Conservation (phyloP, 2,888 invertebrate species). For the Notocelia uddmanniana region DNA sequence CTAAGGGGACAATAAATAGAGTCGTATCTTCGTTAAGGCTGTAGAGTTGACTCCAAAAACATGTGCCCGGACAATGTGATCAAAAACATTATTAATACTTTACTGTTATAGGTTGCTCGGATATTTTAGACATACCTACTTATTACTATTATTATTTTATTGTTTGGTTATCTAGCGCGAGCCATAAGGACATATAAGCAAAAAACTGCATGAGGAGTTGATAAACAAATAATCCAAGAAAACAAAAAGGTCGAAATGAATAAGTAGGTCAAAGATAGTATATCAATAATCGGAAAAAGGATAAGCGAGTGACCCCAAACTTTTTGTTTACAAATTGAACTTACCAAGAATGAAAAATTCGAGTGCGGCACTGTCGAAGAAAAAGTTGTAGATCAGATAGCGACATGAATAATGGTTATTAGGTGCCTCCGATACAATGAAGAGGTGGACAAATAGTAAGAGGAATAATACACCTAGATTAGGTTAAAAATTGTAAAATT, state of each 20-base stretch:
- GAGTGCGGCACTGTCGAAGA: constrained; percentile 4
- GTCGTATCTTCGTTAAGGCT: too few relatives aligned
- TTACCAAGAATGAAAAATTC: constrained; percentile 18
- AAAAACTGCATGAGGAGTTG: neutral
- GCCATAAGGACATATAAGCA: too few relatives aligned
- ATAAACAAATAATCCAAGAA: neutral
- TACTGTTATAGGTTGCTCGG: too few relatives aligned
- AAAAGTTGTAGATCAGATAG: constrained; percentile 33
- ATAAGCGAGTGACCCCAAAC: constrained; percentile 35
- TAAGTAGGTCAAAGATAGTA: constrained; percentile 32
- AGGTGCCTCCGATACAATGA: neutral
- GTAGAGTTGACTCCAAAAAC: too few relatives aligned
- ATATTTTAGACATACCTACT: too few relatives aligned
- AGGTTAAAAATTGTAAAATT: too few relatives aligned
- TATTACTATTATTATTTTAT: too few relatives aligned
- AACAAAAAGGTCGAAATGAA: constrained; percentile 22
- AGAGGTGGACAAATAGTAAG: neutral
- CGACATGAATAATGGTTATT: constrained; percentile 21
- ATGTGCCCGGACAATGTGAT: too few relatives aligned
- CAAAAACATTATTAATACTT: too few relatives aligned
- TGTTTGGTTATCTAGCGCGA: too few relatives aligned
- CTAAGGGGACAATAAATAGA: too few relatives aligned
- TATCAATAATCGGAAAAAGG: constrained; percentile 39
- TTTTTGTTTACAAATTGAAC: constrained; percentile 40
- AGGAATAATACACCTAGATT: neutral